A percentile compares a stretch with the other conserved stretches of the same genome.
Conservation (phyloP, 2,113 vertebrate species). For the Hydrochoerus hydrochaeris region DNA sequence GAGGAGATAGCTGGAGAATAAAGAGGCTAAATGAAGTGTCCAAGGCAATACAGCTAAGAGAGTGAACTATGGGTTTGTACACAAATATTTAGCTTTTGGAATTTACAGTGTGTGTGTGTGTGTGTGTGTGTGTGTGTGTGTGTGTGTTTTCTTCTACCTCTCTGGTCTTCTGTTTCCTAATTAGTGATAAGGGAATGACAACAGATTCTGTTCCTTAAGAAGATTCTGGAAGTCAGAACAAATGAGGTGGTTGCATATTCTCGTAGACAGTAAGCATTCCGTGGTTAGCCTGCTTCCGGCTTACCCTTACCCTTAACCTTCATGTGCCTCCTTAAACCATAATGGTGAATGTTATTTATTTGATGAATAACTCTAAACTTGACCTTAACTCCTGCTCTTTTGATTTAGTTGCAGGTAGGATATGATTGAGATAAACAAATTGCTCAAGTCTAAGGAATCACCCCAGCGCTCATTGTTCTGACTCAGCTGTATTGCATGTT, state of each 20-base stretch:
- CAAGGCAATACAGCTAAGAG: too few relatives aligned
- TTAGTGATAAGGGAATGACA: not conserved
- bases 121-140: too few relatives aligned
- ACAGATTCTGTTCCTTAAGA: not conserved
- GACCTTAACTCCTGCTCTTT: not conserved
- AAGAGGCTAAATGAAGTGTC: too few relatives aligned
- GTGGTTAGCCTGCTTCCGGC: rapidly evolving
- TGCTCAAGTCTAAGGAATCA: not conserved
- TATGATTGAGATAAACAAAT: not conserved
- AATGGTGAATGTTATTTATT: not conserved
- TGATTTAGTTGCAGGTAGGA: not conserved
- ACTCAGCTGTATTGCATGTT: not conserved
- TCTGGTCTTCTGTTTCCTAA: not conserved
- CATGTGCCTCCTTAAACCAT: not conserved
- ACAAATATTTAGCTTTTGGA: too few relatives aligned
- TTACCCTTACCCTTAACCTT: not conserved
- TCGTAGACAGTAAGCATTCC: not conserved
- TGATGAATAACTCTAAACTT: not conserved
- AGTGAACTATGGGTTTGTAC: too few relatives aligned
- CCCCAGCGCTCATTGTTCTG: not conserved
- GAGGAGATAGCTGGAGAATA: too few relatives aligned
- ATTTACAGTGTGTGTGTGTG: too few relatives aligned
- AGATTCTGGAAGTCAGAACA: not conserved
- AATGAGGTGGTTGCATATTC: not conserved
- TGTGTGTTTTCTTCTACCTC: too few relatives aligned